Percentiles rank a stretch among this genome's conserved stretches.
phyloP scores from a whole-genome alignment of 2,888 invertebrate species.

The Leptinotarsa juncta region DNA sequence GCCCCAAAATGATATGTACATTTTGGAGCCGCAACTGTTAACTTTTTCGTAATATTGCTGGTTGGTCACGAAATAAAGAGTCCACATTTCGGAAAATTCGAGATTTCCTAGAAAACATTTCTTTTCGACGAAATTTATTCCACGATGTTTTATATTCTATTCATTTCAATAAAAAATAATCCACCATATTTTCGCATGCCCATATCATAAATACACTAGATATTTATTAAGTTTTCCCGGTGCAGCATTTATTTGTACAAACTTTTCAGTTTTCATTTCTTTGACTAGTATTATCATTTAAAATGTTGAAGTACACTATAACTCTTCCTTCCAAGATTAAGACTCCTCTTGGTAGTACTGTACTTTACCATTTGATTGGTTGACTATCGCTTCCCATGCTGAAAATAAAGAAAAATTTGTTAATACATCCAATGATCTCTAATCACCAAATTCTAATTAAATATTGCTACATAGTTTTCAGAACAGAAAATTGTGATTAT shows the following conservation, averaged over 20 bases:
- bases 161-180: background rate
- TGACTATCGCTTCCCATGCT: slow-evolving; percentile 80
- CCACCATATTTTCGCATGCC: background rate
- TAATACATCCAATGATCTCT: background rate
- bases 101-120: slow-evolving; percentile 41
- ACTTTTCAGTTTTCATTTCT: slow-evolving; percentile 25
- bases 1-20: slow-evolving; percentile 47
- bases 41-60: slow-evolving; percentile 50
- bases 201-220: slow-evolving; percentile 36
- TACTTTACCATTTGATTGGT: slow-evolving; percentile 67
- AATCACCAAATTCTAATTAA: no score
- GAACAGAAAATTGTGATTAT: no score
- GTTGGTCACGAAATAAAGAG: slow-evolving; percentile 34
- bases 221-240: slow-evolving; percentile 29
- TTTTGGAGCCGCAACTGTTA: slow-evolving; percentile 50
- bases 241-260: slow-evolving; percentile 16
- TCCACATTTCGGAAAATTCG: slow-evolving; percentile 43
- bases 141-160: background rate
- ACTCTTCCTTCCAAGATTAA: slow-evolving; percentile 49
- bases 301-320: slow-evolving; percentile 36
- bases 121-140: slow-evolving; percentile 32
- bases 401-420: slow-evolving; percentile 56
- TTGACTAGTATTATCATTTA: slow-evolving; percentile 47
- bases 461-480: no score
- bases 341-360: slow-evolving; percentile 72